Conservation (phyloP, 1,140 invertebrate genomes). For the Pseudoatta argentina region DNA sequence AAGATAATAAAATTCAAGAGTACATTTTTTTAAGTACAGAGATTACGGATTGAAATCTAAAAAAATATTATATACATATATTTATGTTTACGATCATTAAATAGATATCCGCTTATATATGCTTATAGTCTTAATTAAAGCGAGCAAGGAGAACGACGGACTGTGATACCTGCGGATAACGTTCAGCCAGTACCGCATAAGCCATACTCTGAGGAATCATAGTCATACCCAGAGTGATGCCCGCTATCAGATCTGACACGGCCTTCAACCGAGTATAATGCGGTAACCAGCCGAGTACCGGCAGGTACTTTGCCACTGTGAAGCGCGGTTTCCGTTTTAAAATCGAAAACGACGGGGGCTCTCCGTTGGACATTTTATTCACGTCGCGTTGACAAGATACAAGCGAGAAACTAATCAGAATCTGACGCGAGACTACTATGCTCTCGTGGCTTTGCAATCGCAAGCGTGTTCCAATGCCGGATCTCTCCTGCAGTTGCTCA, state of each 20-base stretch:
- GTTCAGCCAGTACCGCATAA: constrained; percentile 92
- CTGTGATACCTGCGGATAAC: constrained; percentile 88
- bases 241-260: constrained; percentile 90
- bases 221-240: constrained; percentile 92
- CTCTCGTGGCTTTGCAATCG: background rate
- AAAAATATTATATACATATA: background rate
- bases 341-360: constrained; percentile 1
- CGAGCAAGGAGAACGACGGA: background rate
- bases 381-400: background rate
- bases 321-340: constrained; percentile 16
- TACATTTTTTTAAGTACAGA: background rate
- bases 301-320: constrained; percentile 82
- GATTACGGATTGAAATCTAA: background rate
- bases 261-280: constrained; percentile 88
- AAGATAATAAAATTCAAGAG: background rate
- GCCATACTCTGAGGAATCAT: constrained; percentile 95
- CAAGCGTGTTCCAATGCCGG: background rate
- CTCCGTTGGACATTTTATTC: constrained; percentile 30
- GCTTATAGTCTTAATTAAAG: background rate
- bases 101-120: background rate
- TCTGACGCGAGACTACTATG: background rate
- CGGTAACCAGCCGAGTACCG: constrained; percentile 89
- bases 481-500: background rate
- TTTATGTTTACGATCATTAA: background rate
- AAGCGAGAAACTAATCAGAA: background rate